A percentile compares a stretch with the other conserved stretches of the same genome.
phyloP scores from a whole-genome alignment of 2,797 vertebrate genomes.

The Lepidocolaptes lacrymiger region DNA sequence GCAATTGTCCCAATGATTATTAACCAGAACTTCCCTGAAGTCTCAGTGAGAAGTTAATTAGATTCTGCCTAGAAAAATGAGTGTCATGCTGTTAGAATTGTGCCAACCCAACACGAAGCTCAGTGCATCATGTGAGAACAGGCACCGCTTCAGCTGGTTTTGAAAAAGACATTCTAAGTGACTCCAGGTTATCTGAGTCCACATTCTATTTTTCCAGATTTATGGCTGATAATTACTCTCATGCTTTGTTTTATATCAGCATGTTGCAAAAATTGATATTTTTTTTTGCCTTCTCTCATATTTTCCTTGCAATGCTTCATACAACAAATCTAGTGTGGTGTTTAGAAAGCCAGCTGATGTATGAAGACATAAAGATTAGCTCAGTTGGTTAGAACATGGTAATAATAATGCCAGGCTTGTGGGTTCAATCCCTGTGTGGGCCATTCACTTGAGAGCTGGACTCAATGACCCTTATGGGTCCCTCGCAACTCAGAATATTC shows the following conservation, averaged over 20 bases:
- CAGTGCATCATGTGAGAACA: background rate
- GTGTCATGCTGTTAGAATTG: background rate
- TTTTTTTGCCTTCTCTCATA: background rate
- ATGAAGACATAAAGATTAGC: background rate
- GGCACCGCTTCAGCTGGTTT: background rate
- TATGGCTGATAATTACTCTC: background rate
- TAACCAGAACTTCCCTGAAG: background rate
- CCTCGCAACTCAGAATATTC: background rate
- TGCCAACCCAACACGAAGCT: background rate
- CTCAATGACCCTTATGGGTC: background rate
- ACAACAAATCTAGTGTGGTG: background rate
- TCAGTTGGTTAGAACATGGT: background rate
- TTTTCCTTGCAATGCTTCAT: constrained; percentile 9
- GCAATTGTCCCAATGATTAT: background rate
- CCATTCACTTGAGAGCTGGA: background rate
- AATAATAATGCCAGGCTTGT: background rate
- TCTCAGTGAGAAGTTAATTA: background rate
- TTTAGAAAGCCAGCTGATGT: constrained; percentile 1
- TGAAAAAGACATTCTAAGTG: background rate
- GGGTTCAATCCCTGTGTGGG: background rate
- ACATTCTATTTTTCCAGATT: background rate
- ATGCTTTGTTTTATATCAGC: background rate
- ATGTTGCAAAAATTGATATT: background rate
- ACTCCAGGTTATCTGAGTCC: background rate
- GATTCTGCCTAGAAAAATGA: background rate